Evolutionary conservation across 2,888 invertebrate genomes (phyloP).

Genomic region (Platycheirus albimanus): DNA sequence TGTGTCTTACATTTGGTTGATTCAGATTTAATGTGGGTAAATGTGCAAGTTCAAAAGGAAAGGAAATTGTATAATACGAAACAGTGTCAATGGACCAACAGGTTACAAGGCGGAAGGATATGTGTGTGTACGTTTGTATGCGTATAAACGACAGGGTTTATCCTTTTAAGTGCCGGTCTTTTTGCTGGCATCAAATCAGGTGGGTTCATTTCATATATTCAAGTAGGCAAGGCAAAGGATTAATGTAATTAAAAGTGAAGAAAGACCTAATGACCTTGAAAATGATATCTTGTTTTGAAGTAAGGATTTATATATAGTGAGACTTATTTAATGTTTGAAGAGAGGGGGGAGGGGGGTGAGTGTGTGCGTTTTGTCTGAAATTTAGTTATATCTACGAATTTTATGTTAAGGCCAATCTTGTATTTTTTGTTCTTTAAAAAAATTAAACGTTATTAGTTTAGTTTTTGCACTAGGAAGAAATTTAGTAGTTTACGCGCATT

Average conservation of each 20-base stretch:
- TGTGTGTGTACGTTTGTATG: not conserved
- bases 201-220: slow-evolving; percentile 3
- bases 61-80: slow-evolving; percentile 37
- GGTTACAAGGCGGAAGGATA: slow-evolving; percentile 54
- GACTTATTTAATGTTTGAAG: not conserved
- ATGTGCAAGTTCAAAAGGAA: slow-evolving; percentile 46
- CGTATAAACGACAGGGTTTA: slow-evolving; percentile 52
- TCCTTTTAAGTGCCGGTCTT: slow-evolving; percentile 46
- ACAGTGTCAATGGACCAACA: slow-evolving; percentile 70
- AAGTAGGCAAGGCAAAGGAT: slow-evolving; percentile 23
- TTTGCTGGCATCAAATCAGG: slow-evolving; percentile 26
- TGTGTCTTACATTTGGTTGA: slow-evolving; percentile 48
- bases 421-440: too few relatives aligned
- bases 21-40: slow-evolving; percentile 62
- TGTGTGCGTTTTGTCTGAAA: not conserved
- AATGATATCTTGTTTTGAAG: slow-evolving; percentile 17
- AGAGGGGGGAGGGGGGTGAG: too few relatives aligned
- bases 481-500: too few relatives aligned
- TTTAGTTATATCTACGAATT: too few relatives aligned
- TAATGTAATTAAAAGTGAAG: slow-evolving; percentile 55
- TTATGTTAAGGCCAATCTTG: too few relatives aligned
- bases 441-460: too few relatives aligned
- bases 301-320: slow-evolving; percentile 1
- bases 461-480: too few relatives aligned
- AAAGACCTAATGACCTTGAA: slow-evolving; percentile 55